Conservation (phyloP, 1,140 invertebrate species). For the Euura lappo region DNA sequence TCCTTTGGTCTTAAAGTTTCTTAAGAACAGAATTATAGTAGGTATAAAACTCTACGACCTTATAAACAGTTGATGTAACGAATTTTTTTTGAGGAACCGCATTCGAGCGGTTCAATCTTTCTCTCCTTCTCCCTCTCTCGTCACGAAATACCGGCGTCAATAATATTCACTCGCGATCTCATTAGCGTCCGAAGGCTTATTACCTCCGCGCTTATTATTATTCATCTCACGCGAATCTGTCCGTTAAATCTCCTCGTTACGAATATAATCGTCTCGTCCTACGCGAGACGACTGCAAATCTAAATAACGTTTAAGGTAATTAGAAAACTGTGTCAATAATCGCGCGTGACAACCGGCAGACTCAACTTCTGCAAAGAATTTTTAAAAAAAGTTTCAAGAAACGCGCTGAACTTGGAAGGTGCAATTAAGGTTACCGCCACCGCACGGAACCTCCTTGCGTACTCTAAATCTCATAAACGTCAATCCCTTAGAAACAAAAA, state of each 20-base stretch:
- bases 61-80: not conserved
- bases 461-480: no score
- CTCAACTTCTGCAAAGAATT: no score
- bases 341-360: not conserved
- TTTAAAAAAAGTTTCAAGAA: no score
- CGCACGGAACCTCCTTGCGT: no score
- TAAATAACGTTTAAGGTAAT: not conserved
- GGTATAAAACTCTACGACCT: not conserved
- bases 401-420: no score
- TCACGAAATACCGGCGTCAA: not conserved
- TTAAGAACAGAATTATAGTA: not conserved
- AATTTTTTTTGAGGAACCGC: not conserved
- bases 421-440: no score
- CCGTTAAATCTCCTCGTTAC: not conserved
- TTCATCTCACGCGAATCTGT: not conserved
- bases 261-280: not conserved
- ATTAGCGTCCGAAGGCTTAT: slow-evolving; percentile 4
- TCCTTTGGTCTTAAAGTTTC: no score
- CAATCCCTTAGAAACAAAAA: no score
- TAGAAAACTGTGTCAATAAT: not conserved
- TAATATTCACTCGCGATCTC: slow-evolving; percentile 3
- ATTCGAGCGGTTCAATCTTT: not conserved
- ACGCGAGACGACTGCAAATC: not conserved
- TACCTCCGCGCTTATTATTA: not conserved
- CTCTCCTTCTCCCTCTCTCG: not conserved